A percentile compares a stretch with the other conserved stretches of the same genome.
Evolutionary conservation across 92 coral and sea anemone genomes (phyloP).

Genomic region (Heteractis magnifica): DNA sequence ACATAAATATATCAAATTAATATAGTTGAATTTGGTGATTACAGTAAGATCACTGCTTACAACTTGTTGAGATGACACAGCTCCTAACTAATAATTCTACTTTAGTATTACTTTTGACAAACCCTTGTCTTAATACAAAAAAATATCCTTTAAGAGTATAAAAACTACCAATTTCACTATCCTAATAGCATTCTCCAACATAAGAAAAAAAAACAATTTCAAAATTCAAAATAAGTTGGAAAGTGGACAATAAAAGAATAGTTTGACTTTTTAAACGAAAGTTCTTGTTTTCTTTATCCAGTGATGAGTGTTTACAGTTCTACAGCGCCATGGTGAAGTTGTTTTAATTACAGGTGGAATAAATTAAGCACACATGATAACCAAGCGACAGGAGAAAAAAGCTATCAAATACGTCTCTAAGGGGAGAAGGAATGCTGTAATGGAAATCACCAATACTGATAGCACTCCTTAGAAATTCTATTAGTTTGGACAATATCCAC

Average conservation of each 20-base stretch:
- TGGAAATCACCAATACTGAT: not conserved
- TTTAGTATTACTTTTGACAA: too few species aligned
- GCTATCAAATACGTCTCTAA: not conserved
- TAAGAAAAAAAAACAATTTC: not conserved
- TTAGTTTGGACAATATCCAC: not conserved
- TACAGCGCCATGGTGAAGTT: not conserved
- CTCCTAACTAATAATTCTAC: too few species aligned
- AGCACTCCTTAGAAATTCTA: not conserved
- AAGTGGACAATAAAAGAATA: not conserved
- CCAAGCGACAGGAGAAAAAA: not conserved
- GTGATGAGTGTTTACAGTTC: not conserved
- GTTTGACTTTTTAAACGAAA: not conserved
- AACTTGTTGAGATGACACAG: too few species aligned
- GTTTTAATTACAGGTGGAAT: not conserved
- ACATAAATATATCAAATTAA: too few species aligned
- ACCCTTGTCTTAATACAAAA: not conserved
- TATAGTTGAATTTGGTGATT: too few species aligned
- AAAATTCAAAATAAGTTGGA: not conserved
- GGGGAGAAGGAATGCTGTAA: not conserved
- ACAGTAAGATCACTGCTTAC: too few species aligned
- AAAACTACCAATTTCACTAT: not conserved
- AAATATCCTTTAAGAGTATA: not conserved
- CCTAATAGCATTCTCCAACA: not conserved
- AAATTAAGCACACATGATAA: not conserved
- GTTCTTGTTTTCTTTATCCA: not conserved